phyloP scores from a whole-genome alignment of 2,888 invertebrate genomes.

The Bombyx huttoni region DNA sequence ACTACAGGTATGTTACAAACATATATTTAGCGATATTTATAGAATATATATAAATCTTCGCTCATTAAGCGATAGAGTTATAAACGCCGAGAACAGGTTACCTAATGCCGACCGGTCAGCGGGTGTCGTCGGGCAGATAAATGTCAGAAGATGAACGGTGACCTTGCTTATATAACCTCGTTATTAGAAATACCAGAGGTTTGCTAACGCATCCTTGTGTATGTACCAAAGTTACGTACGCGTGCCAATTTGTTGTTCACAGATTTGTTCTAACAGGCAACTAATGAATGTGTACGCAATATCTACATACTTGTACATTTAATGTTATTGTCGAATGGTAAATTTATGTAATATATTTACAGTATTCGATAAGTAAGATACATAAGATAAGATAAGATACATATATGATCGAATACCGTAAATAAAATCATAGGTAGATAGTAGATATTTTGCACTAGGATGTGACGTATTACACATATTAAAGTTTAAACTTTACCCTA shows the following conservation, averaged over 20 bases:
- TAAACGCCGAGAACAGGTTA: slow-evolving; percentile 43
- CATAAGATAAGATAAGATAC: no score
- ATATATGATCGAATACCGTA: no score
- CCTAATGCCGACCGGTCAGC: slow-evolving; percentile 48
- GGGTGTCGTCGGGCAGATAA: slow-evolving; percentile 32
- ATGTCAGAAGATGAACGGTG: slow-evolving; percentile 55
- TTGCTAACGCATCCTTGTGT: slow-evolving; percentile 34
- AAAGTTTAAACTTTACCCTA: no score
- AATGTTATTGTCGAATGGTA: no score
- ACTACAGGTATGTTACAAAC: slow-evolving; percentile 39
- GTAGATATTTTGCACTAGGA: no score
- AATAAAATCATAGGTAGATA: no score
- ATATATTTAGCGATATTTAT: no score
- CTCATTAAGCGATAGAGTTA: slow-evolving; percentile 19
- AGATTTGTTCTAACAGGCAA: slow-evolving; percentile 1
- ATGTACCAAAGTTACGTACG: slow-evolving; percentile 10
- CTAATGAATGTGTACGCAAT: not conserved
- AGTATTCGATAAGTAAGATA: no score
- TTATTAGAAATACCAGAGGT: slow-evolving; percentile 45
- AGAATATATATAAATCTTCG: not conserved
- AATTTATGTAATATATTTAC: no score
- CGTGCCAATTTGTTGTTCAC: slow-evolving; percentile 2
- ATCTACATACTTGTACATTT: not conserved
- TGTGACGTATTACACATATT: no score
- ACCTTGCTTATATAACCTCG: slow-evolving; percentile 61